These are phyloP conservation scores for Sebastes trivittatus DNA, from an alignment of 2,797 vertebrate species.

Conservation along the genomic window DNA sequence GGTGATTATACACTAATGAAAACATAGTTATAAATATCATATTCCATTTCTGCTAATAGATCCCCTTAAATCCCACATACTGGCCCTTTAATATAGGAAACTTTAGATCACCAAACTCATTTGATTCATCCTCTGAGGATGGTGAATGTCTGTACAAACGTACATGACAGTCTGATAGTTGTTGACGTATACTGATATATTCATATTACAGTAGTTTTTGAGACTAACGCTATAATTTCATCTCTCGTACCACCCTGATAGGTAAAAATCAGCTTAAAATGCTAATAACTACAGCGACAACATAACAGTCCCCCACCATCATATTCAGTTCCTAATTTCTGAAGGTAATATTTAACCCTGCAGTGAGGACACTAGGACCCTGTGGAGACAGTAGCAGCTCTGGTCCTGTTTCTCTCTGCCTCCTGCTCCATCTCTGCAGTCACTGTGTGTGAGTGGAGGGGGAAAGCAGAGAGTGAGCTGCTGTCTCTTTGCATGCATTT, in stretches of 20 bases:
- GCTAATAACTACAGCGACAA: not conserved
- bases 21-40: too few species aligned
- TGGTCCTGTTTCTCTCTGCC: conserved; percentile 67
- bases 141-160: not conserved
- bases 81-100: too few species aligned
- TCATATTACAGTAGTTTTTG: not conserved
- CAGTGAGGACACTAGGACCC: conserved; percentile 71
- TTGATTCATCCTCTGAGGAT: not conserved
- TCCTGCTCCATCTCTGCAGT: conserved; percentile 81
- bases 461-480: conserved; percentile 62
- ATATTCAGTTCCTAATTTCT: not conserved
- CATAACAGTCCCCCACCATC: not conserved
- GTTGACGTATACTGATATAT: not conserved
- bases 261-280: not conserved
- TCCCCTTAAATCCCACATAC: too few species aligned
- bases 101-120: not conserved
- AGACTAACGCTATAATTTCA: not conserved
- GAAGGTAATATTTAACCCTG: not conserved
- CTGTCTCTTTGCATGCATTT: conserved; percentile 67
- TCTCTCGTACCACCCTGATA: not conserved
- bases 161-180: not conserved
- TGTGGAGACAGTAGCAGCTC: conserved; percentile 37
- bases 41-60: too few species aligned
- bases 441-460: conserved; percentile 72
- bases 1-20: too few species aligned